Evolutionary conservation across 2,113 vertebrate genomes (phyloP), one percentile per base, ranked within the genome.

Genomic region (Globicephala melas): DNA sequence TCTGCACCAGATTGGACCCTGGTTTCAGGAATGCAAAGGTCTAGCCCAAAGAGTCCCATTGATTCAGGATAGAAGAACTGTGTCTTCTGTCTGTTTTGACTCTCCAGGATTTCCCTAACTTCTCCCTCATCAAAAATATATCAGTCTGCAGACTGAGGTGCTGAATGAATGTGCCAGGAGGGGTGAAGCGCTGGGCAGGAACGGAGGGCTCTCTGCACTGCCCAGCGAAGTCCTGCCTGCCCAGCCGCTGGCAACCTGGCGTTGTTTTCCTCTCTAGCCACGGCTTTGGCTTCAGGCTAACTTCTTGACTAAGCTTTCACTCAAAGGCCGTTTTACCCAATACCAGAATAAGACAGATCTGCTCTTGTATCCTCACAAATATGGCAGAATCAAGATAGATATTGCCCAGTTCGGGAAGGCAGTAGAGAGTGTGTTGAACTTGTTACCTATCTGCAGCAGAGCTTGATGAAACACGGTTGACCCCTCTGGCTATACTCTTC

Each of bases 81-180:
- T 97, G 92, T 97, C 96, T 97, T 97, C 96, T 97, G 95, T 98
- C 91, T 98, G 73, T 84, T 98, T 97, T 95, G 95, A 97, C 96
- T 96, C 96, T 97, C 96, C 97, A 98, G 96, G 97, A 97, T 97
- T 97, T 98, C 96, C 96, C 95, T 97, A 94, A 97, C 70, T 91
- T 98, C 96, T 93, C 68, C 96, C 81, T 95, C 97, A 80, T 93
- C 94, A 93, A 96, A 97, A 95, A 97, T 95, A 94, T 95, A 97
- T 97, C 97, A 97, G 92, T 97, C 96, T 95, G 85, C 11, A n/a
- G 77, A 62, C 44, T 28, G 86, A 96, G 98, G 89, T 97, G 95
- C 86, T 97, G 93, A 96, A 55, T 81, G 65, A 97, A 91, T 97
- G 76, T 93, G 71, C 95, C 94, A 83, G 73, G 25, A 94, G 73